These are phyloP conservation scores for Danionella dracula DNA, from an alignment of 2,797 vertebrate genomes.

Conservation along the genomic window DNA sequence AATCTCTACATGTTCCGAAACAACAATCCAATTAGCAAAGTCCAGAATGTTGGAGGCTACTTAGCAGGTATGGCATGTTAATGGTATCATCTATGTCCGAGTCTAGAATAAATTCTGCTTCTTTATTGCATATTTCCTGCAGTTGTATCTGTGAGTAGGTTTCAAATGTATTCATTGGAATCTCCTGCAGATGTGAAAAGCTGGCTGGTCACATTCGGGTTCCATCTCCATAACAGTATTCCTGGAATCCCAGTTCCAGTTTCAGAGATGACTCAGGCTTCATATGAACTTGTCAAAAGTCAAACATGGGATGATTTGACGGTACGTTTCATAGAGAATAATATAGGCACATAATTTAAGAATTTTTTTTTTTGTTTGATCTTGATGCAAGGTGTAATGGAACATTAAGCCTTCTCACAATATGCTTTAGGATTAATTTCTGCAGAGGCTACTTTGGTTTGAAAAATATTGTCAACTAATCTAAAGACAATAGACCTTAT, in stretches of 20 bases:
- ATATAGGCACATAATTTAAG: not conserved
- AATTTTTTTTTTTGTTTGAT: too few relatives aligned
- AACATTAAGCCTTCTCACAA: too few relatives aligned
- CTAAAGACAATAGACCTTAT: too few relatives aligned
- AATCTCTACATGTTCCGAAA: conserved; percentile 98
- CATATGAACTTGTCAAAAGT: conserved; percentile 91
- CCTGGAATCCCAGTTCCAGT: conserved; percentile 92
- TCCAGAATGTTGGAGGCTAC: conserved; percentile 91
- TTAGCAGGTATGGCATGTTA: conserved; percentile 80
- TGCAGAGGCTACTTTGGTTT: too few relatives aligned
- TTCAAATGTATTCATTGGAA: conserved; percentile 1
- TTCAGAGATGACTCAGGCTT: conserved; percentile 88
- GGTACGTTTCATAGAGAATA: conserved; percentile 67
- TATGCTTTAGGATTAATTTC: too few relatives aligned
- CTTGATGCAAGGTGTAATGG: too few relatives aligned
- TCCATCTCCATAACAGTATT: conserved; percentile 98
- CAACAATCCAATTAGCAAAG: conserved; percentile 97
- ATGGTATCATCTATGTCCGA: not conserved
- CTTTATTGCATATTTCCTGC: not conserved
- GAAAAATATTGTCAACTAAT: too few relatives aligned
- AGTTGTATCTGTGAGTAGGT: not conserved
- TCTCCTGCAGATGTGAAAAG: conserved; percentile 89
- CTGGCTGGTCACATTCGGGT: conserved; percentile 98
- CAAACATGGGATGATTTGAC: conserved; percentile 95
- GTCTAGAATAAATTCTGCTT: not conserved